Evolutionary conservation across 2,797 vertebrate genomes (phyloP).

Genomic region (Helostoma temminkii): DNA sequence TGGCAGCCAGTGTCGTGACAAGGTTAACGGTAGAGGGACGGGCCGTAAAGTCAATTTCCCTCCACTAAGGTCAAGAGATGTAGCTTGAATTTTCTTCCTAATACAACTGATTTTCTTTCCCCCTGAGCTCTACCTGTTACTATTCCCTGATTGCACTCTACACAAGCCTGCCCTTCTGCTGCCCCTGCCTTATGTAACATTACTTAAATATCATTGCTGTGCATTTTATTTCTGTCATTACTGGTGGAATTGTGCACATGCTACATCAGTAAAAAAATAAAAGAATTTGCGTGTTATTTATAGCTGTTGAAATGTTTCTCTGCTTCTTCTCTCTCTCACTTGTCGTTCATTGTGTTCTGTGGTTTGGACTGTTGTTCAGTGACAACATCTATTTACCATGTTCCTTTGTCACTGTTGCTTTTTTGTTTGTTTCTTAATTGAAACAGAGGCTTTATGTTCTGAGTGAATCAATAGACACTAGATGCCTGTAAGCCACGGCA

Average conservation of each 20-base stretch:
- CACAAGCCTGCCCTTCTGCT: constrained; percentile 28
- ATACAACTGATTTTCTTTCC: constrained; percentile 29
- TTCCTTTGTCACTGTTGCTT: neutral
- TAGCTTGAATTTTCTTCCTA: constrained; percentile 56
- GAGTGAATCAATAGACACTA: constrained; percentile 1
- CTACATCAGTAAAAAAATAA: constrained; percentile 6
- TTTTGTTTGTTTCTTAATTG: constrained; percentile 3
- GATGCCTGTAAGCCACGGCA: neutral
- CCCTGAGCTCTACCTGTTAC: constrained; percentile 25
- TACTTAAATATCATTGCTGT: constrained; percentile 32
- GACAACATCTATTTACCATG: neutral
- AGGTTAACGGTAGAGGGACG: constrained; percentile 37
- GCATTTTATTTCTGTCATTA: constrained; percentile 41
- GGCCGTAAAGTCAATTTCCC: constrained; percentile 45
- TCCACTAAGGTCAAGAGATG: constrained; percentile 42
- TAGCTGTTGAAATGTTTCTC: constrained; percentile 16
- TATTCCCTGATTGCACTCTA: constrained; percentile 30
- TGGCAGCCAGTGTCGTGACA: constrained; percentile 27
- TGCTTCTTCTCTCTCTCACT: constrained; percentile 12
- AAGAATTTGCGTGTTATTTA: constrained; percentile 17
- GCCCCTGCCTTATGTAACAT: constrained; percentile 12
- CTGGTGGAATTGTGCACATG: constrained; percentile 33
- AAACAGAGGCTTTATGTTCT: neutral
- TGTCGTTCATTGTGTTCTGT: constrained; percentile 12
- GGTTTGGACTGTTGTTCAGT: constrained; percentile 8